phyloP scores from a whole-genome alignment of 2,113 vertebrate species.

The Lepisosteus oculatus region DNA sequence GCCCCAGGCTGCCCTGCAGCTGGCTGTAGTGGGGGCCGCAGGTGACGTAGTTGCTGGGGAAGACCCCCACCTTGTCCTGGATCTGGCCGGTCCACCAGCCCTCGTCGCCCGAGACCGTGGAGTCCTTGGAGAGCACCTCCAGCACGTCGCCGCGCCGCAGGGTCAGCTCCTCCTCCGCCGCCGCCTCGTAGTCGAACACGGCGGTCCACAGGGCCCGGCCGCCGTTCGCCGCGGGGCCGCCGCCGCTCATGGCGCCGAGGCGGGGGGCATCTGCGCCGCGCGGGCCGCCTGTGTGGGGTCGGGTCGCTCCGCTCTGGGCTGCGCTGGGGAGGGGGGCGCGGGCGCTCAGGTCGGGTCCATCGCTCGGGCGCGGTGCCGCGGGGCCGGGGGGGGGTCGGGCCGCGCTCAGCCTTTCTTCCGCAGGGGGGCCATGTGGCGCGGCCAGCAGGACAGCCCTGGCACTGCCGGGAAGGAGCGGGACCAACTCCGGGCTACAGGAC shows the following conservation, averaged over 20 bases:
- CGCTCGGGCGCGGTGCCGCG: too few relatives aligned
- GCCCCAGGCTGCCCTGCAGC: conserved; percentile 50
- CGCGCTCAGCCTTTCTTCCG: too few relatives aligned
- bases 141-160: conserved; percentile 79
- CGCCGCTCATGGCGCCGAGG: neutral
- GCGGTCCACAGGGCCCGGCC: conserved; percentile 73
- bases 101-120: conserved; percentile 84
- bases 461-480: too few relatives aligned
- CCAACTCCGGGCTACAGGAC: too few relatives aligned
- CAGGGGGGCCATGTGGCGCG: too few relatives aligned
- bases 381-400: conserved; percentile 13
- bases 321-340: too few relatives aligned
- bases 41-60: conserved; percentile 85
- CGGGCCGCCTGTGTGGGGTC: too few relatives aligned
- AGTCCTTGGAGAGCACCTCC: conserved; percentile 86
- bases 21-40: conserved; percentile 60
- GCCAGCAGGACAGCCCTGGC: too few relatives aligned
- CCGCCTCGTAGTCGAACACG: conserved; percentile 86
- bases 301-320: too few relatives aligned
- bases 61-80: conserved; percentile 83
- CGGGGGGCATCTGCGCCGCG: too few relatives aligned
- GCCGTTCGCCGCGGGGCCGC: conserved; percentile 44
- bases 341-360: too few relatives aligned
- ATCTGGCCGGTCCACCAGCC: conserved; percentile 91
- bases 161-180: conserved; percentile 82